These are phyloP conservation scores for Esox lucius DNA, from an alignment of 2,797 vertebrate species.

Conservation along the genomic window DNA sequence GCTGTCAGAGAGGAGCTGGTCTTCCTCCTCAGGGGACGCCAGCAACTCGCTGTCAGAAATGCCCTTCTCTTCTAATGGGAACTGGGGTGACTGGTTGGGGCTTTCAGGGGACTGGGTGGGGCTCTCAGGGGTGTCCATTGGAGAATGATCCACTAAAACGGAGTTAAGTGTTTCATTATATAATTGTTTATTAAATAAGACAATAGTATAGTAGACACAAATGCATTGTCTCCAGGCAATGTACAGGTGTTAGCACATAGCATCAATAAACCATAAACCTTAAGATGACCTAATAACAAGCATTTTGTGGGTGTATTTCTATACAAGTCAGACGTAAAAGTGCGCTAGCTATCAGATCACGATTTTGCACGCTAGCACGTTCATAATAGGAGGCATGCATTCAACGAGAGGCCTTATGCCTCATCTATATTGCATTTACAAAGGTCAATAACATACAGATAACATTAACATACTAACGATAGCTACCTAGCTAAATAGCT, in stretches of 20 bases:
- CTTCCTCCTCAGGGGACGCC: constrained; percentile 75
- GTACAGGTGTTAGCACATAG: background rate
- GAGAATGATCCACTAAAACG: constrained; percentile 41
- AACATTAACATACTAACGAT: background rate
- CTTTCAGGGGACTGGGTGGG: constrained; percentile 84
- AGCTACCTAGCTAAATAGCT: constrained; percentile 18
- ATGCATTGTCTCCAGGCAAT: background rate
- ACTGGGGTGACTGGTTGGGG: constrained; percentile 82
- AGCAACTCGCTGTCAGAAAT: constrained; percentile 85
- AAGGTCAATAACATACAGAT: background rate
- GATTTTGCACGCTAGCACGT: background rate
- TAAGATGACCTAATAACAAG: background rate
- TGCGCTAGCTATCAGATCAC: background rate
- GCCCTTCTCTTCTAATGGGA: constrained; percentile 84
- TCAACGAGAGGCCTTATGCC: background rate
- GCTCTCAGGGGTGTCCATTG: constrained; percentile 92
- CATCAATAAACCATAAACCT: background rate
- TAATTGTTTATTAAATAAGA: background rate
- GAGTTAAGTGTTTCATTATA: background rate
- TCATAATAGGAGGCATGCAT: background rate
- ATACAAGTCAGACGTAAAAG: background rate
- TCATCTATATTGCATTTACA: background rate
- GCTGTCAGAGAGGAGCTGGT: constrained; percentile 81
- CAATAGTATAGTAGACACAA: background rate
- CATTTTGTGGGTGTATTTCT: background rate